Base-by-base conservation (phyloP, 2,797 vertebrate species). In the Salmo trutta region DNA sequence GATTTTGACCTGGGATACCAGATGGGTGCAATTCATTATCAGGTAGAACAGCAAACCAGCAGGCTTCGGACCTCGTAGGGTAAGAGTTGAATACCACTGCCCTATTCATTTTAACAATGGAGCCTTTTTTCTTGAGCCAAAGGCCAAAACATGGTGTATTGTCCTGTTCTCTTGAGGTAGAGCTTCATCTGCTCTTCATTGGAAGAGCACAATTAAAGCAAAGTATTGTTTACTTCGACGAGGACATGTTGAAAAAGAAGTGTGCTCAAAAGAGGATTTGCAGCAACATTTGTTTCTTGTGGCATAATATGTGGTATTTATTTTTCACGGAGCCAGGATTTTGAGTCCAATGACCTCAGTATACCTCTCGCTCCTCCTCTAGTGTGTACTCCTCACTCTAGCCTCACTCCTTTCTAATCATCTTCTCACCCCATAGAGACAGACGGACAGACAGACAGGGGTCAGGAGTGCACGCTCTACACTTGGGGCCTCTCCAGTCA, bases 241-340 rank as follows among this genome's bases (percentile, higher is more conserved):
- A 31, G 15, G 10, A 71, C 53, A 54, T 62, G n/a, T 74, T 66
- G 71, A 67, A 76, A 74, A 79, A 64, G 16, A 62, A 27, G 72
- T 67, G 68, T 41, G 21, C 52, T 64, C 5, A 56, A 59, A 56
- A 31, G 21, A 14, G 41, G 69, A 41, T 41, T 33, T 33, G 14
- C 33, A 24, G 53, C 53, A 19, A 64, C n/a, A 47, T 73, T 31
- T 36, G 5, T 53, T 54, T 27, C 1, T 16, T 73, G 53, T 12
- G 21, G 59, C 24, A 10, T 62, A 62, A 62, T 64, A 54, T 19
- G 29, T 27, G 27, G 16, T 68, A 19, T 68, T 68, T 17, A 8
- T 27, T 68, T 31, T 6, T 27, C 15, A 64, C 21, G 29, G 16
- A 36, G 31, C 27, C 31, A 33, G 66, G 66, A 33, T 17, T 31